Percentiles rank a stretch among this genome's conserved stretches.
phyloP scores from a whole-genome alignment of 2,888 invertebrate genomes.

The Tillus elongatus region DNA sequence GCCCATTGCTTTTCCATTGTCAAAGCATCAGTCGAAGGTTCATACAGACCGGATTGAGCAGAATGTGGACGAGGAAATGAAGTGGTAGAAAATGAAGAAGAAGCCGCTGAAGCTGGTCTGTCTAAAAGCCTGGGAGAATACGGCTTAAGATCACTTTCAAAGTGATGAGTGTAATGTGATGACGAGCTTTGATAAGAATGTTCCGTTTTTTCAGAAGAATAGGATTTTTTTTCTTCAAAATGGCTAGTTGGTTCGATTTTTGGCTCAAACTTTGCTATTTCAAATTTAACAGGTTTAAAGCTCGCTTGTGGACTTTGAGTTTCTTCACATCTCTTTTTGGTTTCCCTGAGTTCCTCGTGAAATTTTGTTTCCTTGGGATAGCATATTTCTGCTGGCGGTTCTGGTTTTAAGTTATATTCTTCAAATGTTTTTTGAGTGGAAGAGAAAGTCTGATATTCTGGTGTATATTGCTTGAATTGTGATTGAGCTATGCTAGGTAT shows the following conservation, averaged over 20 bases:
- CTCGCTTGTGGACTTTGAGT: constrained; percentile 6
- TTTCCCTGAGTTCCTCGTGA: neutral
- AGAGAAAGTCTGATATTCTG: constrained; percentile 18
- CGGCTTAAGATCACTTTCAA: neutral
- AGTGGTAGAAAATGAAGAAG: constrained; percentile 3
- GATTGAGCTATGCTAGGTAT: neutral
- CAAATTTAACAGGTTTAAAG: no score
- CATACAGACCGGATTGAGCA: constrained; percentile 20
- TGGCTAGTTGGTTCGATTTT: neutral
- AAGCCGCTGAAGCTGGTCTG: constrained; percentile 25
- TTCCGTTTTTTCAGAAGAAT: constrained; percentile 26
- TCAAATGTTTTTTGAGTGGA: constrained; percentile 31
- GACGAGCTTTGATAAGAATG: constrained; percentile 24
- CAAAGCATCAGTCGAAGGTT: constrained; percentile 52
- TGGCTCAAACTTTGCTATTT: neutral
- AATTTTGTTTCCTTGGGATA: constrained; percentile 35
- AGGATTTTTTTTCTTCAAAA: constrained; percentile 19
- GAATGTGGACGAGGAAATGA: constrained; percentile 30
- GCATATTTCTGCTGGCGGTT: constrained; percentile 62
- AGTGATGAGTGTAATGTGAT: constrained; percentile 25
- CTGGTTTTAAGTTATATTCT: constrained; percentile 52
- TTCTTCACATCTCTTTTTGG: constrained; percentile 23
- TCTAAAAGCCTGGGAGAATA: constrained; percentile 11
- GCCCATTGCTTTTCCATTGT: constrained; percentile 64
- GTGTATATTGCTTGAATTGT: constrained; percentile 15